A percentile compares a stretch with the other conserved stretches of the same genome.
phyloP scores from a whole-genome alignment of 2,888 invertebrate species.

The Rhimphoctona megacephalus region DNA sequence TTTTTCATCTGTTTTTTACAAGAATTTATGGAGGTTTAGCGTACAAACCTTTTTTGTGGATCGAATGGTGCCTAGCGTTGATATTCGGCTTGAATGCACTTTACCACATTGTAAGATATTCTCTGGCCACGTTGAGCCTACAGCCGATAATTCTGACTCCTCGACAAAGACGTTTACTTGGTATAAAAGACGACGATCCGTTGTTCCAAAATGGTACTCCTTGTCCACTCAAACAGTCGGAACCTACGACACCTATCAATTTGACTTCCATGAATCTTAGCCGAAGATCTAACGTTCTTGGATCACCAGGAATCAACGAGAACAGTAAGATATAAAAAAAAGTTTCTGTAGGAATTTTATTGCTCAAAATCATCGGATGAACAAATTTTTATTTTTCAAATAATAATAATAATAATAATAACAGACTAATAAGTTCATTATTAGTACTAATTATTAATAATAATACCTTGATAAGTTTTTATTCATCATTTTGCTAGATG shows the following conservation, averaged over 20 bases:
- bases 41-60: slow-evolving; percentile 80
- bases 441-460: too few species aligned
- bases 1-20: slow-evolving; percentile 27
- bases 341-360: not conserved
- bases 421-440: too few species aligned
- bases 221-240: slow-evolving; percentile 68
- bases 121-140: slow-evolving; percentile 83
- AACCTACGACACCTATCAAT: slow-evolving; percentile 76
- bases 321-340: slow-evolving; percentile 72
- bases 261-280: slow-evolving; percentile 79
- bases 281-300: slow-evolving; percentile 76
- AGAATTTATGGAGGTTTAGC: slow-evolving; percentile 78
- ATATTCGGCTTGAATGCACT: slow-evolving; percentile 86
- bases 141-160: slow-evolving; percentile 85
- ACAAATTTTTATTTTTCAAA: too few species aligned
- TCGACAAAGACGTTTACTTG: slow-evolving; percentile 86
- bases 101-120: slow-evolving; percentile 86
- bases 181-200: slow-evolving; percentile 85
- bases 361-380: not conserved
- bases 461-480: not conserved
- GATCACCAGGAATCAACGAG: slow-evolving; percentile 78
- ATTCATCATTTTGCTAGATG: not conserved
- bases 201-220: slow-evolving; percentile 76
- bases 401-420: too few species aligned
- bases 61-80: slow-evolving; percentile 82